Conservation (phyloP, 64 coral and sea anemone genomes). For the Montipora cactus region DNA sequence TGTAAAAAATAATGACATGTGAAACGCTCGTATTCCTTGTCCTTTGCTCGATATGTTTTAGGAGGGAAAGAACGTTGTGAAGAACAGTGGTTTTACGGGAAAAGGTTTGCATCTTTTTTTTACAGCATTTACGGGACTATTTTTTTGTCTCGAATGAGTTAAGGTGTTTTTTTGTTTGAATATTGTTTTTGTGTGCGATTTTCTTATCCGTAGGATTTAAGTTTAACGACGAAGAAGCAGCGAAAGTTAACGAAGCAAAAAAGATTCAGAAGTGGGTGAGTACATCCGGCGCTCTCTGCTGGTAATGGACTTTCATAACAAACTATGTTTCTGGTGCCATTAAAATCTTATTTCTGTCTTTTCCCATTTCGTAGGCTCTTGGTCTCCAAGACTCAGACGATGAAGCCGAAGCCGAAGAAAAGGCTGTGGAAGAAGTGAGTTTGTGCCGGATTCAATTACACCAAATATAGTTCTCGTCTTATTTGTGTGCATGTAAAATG, state of each 20-base stretch:
- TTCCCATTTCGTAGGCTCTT: conserved; percentile 66
- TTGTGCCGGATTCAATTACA: background rate
- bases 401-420: conserved; percentile 97
- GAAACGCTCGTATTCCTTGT: too few relatives aligned
- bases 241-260: conserved; percentile 93
- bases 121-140: background rate
- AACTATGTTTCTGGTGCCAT: background rate
- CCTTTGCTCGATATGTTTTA: conserved; percentile 18
- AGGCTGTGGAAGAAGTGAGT: conserved; percentile 86
- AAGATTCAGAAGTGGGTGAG: conserved; percentile 99
- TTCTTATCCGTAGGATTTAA: background rate
- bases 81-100: conserved; percentile 95
- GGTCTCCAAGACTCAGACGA: conserved; percentile 99
- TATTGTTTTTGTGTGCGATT: too few relatives aligned
- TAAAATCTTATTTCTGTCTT: background rate
- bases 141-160: background rate
- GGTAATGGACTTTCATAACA: background rate
- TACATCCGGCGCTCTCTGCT: background rate
- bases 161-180: background rate
- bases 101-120: conserved; percentile 60
- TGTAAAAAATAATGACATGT: too few relatives aligned
- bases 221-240: conserved; percentile 92
- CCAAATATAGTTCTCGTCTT: background rate
- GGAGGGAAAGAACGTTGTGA: conserved; percentile 92
- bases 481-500: too few relatives aligned